These are phyloP conservation scores for Drosophila subquinaria DNA, from an alignment of 2,888 invertebrate species.

Conservation along the genomic window DNA sequence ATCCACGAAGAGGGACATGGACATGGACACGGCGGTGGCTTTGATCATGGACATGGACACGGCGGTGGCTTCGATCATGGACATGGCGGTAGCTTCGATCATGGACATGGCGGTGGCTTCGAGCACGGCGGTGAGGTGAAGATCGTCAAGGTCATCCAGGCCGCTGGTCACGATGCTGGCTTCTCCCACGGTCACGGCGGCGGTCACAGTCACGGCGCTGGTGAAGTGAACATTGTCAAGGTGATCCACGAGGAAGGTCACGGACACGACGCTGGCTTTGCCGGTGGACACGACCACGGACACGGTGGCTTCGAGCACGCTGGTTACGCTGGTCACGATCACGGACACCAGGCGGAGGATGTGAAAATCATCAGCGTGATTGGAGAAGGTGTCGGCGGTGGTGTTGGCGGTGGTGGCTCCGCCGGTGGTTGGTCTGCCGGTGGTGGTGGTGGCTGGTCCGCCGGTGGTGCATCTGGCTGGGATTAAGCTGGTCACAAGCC, in stretches of 20 bases:
- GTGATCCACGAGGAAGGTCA: constrained; percentile 44
- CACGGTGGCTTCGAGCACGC: constrained; percentile 39
- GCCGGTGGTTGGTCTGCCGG: constrained; percentile 52
- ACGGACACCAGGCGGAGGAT: constrained; percentile 41
- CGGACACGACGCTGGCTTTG: constrained; percentile 31
- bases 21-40: constrained; percentile 21
- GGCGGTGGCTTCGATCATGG: constrained; percentile 5
- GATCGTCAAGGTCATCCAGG: constrained; percentile 56
- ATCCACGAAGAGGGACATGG: constrained; percentile 50
- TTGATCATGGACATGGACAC: neutral
- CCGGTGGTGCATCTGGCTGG: constrained; percentile 32
- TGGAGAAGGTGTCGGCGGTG: constrained; percentile 27
- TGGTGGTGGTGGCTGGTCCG: neutral
- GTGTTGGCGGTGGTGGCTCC: constrained; percentile 23
- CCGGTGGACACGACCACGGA: constrained; percentile 33
- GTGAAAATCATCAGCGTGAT: constrained; percentile 54
- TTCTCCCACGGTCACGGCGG: constrained; percentile 16
- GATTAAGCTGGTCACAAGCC: constrained; percentile 27
- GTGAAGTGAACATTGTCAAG: constrained; percentile 12
- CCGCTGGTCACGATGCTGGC: constrained; percentile 26
- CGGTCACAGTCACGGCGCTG: constrained; percentile 15
- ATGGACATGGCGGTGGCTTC: constrained; percentile 7
- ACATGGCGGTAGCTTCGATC: constrained; percentile 3
- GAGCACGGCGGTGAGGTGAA: constrained; percentile 31
- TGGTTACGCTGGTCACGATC: constrained; percentile 43